These are phyloP conservation scores for Schmidtea mediterranea DNA, from an alignment of 1,140 invertebrate genomes.

Conservation along the genomic window DNA sequence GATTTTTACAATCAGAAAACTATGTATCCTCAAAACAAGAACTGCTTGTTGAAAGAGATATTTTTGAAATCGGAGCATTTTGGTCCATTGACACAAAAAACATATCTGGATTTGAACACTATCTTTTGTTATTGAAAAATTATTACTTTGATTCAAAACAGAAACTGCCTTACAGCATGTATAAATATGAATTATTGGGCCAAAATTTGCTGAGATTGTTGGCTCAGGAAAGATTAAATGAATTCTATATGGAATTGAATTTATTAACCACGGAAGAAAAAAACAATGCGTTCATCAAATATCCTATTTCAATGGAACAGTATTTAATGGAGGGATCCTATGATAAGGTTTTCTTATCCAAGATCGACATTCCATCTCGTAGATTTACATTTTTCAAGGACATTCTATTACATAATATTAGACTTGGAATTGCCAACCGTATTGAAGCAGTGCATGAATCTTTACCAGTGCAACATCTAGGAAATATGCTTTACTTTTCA, in stretches of 20 bases:
- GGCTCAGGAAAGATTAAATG: slow-evolving; percentile 77
- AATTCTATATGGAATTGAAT: slow-evolving; percentile 93
- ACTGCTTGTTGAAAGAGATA: slow-evolving; percentile 54
- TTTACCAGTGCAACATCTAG: too few relatives aligned
- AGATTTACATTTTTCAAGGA: slow-evolving; percentile 91
- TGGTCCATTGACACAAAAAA: slow-evolving; percentile 68
- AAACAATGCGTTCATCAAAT: slow-evolving; percentile 63
- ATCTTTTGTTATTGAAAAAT: slow-evolving; percentile 79
- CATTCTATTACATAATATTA: slow-evolving; percentile 68
- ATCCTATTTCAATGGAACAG: slow-evolving; percentile 79
- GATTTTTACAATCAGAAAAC: slow-evolving; percentile 58
- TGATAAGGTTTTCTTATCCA: slow-evolving; percentile 67
- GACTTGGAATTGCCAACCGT: slow-evolving; percentile 79
- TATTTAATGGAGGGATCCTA: slow-evolving; percentile 97
- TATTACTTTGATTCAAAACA: slow-evolving; percentile 85
- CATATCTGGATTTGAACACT: slow-evolving; percentile 72
- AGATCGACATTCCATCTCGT: slow-evolving; percentile 72
- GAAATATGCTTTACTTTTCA: too few relatives aligned
- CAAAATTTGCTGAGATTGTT: slow-evolving; percentile 78
- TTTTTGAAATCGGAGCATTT: slow-evolving; percentile 77
- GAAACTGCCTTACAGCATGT: slow-evolving; percentile 60
- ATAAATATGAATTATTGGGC: slow-evolving; percentile 75
- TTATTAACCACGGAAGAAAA: slow-evolving; percentile 72
- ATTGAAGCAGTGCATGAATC: slow-evolving; percentile 80
- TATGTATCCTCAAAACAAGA: slow-evolving; percentile 50